Base-by-base conservation (phyloP, 2,888 invertebrate genomes). In the Cerceris rybyensis region DNA sequence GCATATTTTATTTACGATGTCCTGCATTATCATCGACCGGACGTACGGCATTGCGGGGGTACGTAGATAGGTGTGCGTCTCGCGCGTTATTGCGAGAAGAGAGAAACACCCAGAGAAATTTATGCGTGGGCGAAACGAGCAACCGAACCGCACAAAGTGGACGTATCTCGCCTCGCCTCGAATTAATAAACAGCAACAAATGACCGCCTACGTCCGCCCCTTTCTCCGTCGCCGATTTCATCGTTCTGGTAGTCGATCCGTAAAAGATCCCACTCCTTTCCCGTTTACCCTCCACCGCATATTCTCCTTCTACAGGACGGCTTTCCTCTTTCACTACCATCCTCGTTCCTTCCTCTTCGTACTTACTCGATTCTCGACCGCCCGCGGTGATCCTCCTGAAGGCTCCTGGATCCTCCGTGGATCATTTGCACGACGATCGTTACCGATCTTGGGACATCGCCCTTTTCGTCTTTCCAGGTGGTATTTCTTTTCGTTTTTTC, bases 131-230 rank as follows among this genome's bases (percentile, higher is more conserved):
- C 86, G 88, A 87, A 88, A 88, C 90, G 87, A 88, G 87, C 87
- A 87, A 86, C 86, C 88, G 88, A 89, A 87, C 83, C 78, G 84
- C 86, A 86, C 84, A 88, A 88, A 88, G 87, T 88, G 86, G 88
- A 88, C 89, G 88, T 88, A 87, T 90, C 88, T 89, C 88, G 89
- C 88, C 89, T 89, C 89, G 89, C 84, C 88, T 88, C 89, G 90
- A 91, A 91, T 91, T 91, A 90, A 91, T 91, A 90, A 91, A 90
- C 90, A 90, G 88, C 89, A 89, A 91, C 91, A 90, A 90, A 91
- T 89, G 88, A 90, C 89, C 88, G 86, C 86, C 87, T 87, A 88
- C 89, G 87, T 87, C 86, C 88, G 84, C 85, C 81, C 83, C 87
- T 85, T 86, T 86, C 85, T 83, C 86, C 83, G 84, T 83, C 84